Evolutionary conservation across 2,797 vertebrate genomes (phyloP).

Genomic region (Ctenochaetus hawaiiensis): DNA sequence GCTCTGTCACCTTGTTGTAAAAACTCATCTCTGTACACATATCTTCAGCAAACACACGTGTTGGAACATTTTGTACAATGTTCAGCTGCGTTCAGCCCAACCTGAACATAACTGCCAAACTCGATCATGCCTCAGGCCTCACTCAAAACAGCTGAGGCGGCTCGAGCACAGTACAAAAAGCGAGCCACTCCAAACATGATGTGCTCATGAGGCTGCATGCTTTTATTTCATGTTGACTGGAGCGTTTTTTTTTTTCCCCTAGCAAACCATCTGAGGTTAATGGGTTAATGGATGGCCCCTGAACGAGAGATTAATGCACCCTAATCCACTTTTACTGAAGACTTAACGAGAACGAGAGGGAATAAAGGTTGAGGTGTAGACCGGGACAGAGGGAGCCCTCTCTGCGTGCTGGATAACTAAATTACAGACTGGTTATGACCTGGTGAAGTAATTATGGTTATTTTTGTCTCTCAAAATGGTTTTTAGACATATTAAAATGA

Average conservation of each 20-base stretch:
- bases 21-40: not conserved
- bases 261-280: slow-evolving; percentile 26
- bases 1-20: slow-evolving; percentile 5
- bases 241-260: slow-evolving; percentile 9
- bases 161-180: slow-evolving; percentile 33
- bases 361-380: slow-evolving; percentile 7
- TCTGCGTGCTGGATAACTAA: not conserved
- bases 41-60: slow-evolving; percentile 3
- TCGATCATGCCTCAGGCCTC: slow-evolving; percentile 48
- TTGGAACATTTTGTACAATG: slow-evolving; percentile 65
- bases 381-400: not conserved
- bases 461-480: not conserved
- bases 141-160: slow-evolving; percentile 26
- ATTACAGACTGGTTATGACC: not conserved
- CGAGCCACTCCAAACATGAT: slow-evolving; percentile 54
- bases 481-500: slow-evolving; percentile 35
- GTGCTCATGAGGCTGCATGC: not conserved
- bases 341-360: slow-evolving; percentile 7
- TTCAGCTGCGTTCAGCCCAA: slow-evolving; percentile 31
- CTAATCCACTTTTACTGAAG: slow-evolving; percentile 48
- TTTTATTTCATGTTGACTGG: slow-evolving; percentile 11
- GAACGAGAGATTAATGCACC: slow-evolving; percentile 31
- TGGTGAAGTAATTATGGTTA: not conserved
- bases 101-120: slow-evolving; percentile 53
- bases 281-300: slow-evolving; percentile 58